Percentiles rank a stretch among this genome's conserved stretches.
Conservation (phyloP, 2,113 vertebrate genomes). For the Gavialis gangeticus region DNA sequence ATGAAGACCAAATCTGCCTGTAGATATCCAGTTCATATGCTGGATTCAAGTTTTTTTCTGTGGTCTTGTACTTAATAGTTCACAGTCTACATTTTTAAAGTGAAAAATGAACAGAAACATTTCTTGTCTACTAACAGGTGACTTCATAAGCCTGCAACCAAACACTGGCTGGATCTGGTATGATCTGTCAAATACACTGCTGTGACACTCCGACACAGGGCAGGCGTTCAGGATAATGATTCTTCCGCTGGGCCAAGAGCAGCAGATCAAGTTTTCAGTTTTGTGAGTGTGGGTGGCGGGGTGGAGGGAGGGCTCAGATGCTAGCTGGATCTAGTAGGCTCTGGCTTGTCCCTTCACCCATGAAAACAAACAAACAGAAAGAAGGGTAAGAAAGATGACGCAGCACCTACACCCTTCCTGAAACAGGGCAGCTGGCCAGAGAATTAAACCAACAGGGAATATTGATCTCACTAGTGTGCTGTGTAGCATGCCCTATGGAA, state of each 20-base stretch:
- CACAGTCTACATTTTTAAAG: neutral
- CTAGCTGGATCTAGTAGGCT: neutral
- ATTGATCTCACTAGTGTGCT: too few relatives aligned
- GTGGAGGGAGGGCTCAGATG: neutral
- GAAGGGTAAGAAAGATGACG: neutral
- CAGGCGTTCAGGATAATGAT: neutral
- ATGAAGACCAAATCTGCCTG: neutral
- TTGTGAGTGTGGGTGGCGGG: neutral
- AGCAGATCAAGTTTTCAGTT: neutral
- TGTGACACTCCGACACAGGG: neutral
- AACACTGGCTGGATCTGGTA: neutral
- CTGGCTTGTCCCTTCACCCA: neutral
- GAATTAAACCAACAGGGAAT: too few relatives aligned
- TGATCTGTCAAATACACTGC: neutral
- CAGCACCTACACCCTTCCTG: too few relatives aligned
- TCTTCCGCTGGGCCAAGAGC: neutral
- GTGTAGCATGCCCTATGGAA: too few relatives aligned
- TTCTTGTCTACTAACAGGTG: neutral
- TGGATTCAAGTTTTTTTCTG: neutral
- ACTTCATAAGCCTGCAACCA: neutral
- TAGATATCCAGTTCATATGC: neutral
- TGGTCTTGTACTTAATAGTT: neutral
- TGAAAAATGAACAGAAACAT: neutral
- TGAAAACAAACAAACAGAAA: too few relatives aligned
- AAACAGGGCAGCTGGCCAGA: too few relatives aligned